Percentiles rank a stretch among this genome's conserved stretches.
These are phyloP conservation scores for Pseudotriccus pelzelni DNA, from an alignment of 2,797 vertebrate genomes.

Conservation along the genomic window DNA sequence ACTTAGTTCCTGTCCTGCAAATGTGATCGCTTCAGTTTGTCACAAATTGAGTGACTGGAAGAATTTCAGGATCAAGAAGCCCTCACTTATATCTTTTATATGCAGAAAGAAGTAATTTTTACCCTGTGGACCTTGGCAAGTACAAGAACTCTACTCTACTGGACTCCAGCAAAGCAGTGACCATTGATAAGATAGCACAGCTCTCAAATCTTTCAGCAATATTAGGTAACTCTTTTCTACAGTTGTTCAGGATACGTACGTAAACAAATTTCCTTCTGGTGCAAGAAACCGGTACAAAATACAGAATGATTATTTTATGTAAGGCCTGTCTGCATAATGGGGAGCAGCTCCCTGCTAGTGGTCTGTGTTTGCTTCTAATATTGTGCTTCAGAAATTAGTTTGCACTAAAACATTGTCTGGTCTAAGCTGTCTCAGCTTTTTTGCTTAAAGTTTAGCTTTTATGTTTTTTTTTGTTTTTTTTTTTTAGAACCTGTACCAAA, in stretches of 20 bases:
- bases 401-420: neutral
- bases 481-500: slow-evolving; percentile 25
- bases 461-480: neutral
- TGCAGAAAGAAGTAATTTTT: slow-evolving; percentile 38
- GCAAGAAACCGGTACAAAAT: neutral
- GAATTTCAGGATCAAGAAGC: neutral
- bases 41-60: neutral
- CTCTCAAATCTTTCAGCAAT: slow-evolving; percentile 84
- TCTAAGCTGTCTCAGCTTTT: neutral
- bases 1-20: neutral
- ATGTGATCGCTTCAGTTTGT: neutral
- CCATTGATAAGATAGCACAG: slow-evolving; percentile 72
- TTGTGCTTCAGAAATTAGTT: neutral
- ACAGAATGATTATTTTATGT: neutral
- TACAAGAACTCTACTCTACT: slow-evolving; percentile 90
- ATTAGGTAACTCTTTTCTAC: slow-evolving; percentile 74
- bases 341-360: neutral
- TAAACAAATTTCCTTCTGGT: neutral
- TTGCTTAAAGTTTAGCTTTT: neutral
- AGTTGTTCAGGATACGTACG: neutral
- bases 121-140: neutral
- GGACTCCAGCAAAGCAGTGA: slow-evolving; percentile 81
- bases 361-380: neutral
- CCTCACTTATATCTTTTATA: neutral
- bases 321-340: neutral